Evolutionary conservation across 2,797 vertebrate genomes (phyloP), one percentile per base, ranked within the genome.

Genomic region (Salarias fasciatus): DNA sequence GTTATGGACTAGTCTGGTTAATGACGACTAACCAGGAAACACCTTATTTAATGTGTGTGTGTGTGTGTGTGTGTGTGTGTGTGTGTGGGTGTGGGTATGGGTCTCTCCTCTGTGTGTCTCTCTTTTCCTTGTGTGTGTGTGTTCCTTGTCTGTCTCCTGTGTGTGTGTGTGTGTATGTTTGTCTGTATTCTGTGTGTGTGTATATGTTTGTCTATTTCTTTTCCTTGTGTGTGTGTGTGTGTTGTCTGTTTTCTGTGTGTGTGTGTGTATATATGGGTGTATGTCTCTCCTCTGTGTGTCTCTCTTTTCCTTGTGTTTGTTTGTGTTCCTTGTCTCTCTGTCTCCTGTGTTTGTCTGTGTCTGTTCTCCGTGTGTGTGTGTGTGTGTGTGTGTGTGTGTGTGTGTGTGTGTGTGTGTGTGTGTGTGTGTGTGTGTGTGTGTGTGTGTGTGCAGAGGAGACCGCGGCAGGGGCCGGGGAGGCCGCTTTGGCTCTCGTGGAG

Each of bases 401-500:
- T 35, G 1, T 35, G 1, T 35, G 31, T 2, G 2, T 38, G 36
- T 38, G 2, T 38, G 0, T 18, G 0, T 43, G n/a, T 43, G 57
- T 78, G 51, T 72, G 11, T 72, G 10, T 68, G 1, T 35, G 31
- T 5, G 1, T 35, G 31, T 35, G 31, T 35, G 1, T 10, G 36
- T 38, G 2, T 38, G 2, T 72, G 11, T 72, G 11, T 68, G 0
- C 86, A 99, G 97, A 95, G 97, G 97, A 51, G 97, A 99, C 77
- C 91, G 96, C 86, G 96, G 97, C 79, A 92, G 96, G 63, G 97
- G 96, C 70, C 94, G 96, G 15, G 97, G 96, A 36, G 95, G 95
- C 87, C 95, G 96, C 58, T 98, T 97, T 68, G 96, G 96, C 3
- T 94, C 96, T 83, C 93, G 96, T 38, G 93, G 96, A 64, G 96